Conservation (phyloP, 92 coral and sea anemone genomes). For the Zoanthus gigantus region DNA sequence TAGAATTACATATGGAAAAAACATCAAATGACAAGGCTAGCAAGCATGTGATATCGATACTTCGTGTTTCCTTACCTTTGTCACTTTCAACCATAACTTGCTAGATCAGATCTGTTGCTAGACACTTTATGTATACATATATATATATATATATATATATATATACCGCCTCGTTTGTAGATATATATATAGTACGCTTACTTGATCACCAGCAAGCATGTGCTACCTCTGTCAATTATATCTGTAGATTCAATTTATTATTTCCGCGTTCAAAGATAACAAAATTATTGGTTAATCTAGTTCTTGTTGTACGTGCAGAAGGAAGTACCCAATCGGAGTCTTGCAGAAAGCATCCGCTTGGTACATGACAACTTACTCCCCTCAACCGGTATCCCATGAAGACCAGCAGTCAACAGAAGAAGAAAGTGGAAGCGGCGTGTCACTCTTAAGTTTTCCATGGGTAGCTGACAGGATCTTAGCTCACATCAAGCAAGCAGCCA, state of each 20-base stretch:
- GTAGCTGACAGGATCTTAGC: constrained; percentile 79
- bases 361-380: constrained; percentile 77
- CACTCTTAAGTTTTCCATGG: constrained; percentile 81
- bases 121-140: too few relatives aligned
- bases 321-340: constrained; percentile 63
- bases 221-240: too few relatives aligned
- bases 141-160: neutral
- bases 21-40: too few relatives aligned
- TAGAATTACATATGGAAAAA: too few relatives aligned
- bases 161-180: neutral
- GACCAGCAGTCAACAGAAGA: neutral
- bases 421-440: constrained; percentile 43
- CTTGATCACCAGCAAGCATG: too few relatives aligned
- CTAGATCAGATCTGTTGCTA: too few relatives aligned
- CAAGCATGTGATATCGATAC: too few relatives aligned
- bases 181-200: too few relatives aligned
- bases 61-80: too few relatives aligned
- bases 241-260: too few relatives aligned
- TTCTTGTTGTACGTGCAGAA: neutral
- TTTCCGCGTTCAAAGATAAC: too few relatives aligned
- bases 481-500: constrained; percentile 62
- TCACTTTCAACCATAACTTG: too few relatives aligned
- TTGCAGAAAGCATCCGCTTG: constrained; percentile 92
- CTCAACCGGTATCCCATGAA: neutral
- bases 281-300: neutral